Evolutionary conservation across 2,888 invertebrate genomes (phyloP).

Genomic region (Latrodectus hesperus): DNA sequence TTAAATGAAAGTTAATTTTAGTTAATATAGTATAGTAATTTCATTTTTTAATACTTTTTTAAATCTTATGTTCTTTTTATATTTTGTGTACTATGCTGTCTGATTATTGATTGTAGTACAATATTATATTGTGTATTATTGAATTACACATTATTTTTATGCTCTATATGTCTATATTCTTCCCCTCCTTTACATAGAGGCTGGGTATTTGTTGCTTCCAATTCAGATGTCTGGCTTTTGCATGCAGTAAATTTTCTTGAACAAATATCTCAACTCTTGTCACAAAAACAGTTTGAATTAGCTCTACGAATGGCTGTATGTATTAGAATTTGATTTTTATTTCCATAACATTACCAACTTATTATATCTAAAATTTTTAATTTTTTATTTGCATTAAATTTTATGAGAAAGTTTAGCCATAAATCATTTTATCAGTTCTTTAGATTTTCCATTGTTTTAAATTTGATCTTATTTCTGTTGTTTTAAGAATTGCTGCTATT

Average conservation of each 20-base stretch:
- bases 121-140: not conserved
- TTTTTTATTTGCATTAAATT: not conserved
- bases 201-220: slow-evolving; percentile 88
- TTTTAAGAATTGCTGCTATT: too few relatives aligned
- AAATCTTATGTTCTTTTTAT: not conserved
- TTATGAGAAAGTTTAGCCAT: not conserved
- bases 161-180: too few relatives aligned
- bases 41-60: not conserved
- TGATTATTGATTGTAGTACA: not conserved
- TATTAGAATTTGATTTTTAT: not conserved
- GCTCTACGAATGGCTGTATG: slow-evolving; percentile 88
- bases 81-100: not conserved
- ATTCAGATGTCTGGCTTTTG: slow-evolving; percentile 91
- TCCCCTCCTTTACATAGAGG: slow-evolving; percentile 77
- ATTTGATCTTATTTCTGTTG: not conserved
- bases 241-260: slow-evolving; percentile 85
- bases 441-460: not conserved
- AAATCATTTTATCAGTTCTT: not conserved
- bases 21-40: too few relatives aligned
- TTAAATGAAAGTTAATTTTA: too few relatives aligned
- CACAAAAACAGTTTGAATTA: slow-evolving; percentile 93
- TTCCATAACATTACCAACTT: too few relatives aligned
- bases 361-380: too few relatives aligned
- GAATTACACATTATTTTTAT: too few relatives aligned
- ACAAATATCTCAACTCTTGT: slow-evolving; percentile 88